Evolutionary conservation across 2,888 invertebrate genomes (phyloP).

Genomic region (Coelopa pilipes): DNA sequence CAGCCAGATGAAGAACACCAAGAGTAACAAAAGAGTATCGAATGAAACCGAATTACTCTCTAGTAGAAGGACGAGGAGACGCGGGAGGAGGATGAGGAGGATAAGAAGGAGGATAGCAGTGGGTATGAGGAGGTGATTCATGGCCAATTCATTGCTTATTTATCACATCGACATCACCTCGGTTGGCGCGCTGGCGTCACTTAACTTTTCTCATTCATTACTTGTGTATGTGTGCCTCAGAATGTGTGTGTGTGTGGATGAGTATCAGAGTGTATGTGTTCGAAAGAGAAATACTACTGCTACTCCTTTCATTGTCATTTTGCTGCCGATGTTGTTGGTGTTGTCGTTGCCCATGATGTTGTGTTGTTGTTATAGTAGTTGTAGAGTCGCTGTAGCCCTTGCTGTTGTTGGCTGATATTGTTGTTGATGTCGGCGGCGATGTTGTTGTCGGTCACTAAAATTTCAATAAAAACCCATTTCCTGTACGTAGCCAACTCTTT

Average conservation of each 20-base stretch:
- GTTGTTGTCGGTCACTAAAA: slow-evolving; percentile 19
- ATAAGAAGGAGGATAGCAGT: too few relatives aligned
- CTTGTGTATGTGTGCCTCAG: neutral
- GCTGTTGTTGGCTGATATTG: too few relatives aligned
- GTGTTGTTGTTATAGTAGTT: too few relatives aligned
- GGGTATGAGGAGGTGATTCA: slow-evolving; percentile 24
- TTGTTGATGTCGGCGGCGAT: neutral
- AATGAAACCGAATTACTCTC: too few relatives aligned
- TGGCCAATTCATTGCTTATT: slow-evolving; percentile 35
- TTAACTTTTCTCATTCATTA: slow-evolving; percentile 35
- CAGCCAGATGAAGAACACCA: too few relatives aligned
- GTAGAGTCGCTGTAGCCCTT: too few relatives aligned
- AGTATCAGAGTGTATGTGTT: too few relatives aligned
- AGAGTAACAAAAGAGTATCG: too few relatives aligned
- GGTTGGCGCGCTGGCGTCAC: slow-evolving; percentile 31
- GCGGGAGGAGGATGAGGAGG: too few relatives aligned
- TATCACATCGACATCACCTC: slow-evolving; percentile 36
- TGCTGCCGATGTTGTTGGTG: neutral
- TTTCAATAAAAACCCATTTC: slow-evolving; percentile 32
- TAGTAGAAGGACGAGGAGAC: too few relatives aligned
- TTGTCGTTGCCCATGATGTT: neutral
- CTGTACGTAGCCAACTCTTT: slow-evolving; percentile 13
- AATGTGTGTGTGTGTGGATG: neutral
- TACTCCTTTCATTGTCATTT: neutral
- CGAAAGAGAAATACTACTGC: neutral